Evolutionary conservation across 2,113 vertebrate species (phyloP).

Genomic region (Indicator indicator): DNA sequence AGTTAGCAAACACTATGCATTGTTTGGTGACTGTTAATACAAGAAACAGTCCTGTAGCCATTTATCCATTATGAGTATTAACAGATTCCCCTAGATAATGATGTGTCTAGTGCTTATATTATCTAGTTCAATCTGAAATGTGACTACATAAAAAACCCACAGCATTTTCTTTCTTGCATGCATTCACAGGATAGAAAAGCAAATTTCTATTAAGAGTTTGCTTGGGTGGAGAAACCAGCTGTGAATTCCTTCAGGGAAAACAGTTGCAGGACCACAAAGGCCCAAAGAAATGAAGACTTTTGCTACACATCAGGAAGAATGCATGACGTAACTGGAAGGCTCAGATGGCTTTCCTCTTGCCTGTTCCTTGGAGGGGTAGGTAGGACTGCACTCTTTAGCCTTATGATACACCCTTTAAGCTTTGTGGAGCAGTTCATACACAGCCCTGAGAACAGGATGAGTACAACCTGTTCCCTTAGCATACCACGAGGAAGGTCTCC

Average conservation of each 20-base stretch:
- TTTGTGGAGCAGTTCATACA: background rate
- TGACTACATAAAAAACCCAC: background rate
- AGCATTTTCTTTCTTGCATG: background rate
- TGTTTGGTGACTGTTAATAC: background rate
- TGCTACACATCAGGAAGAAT: background rate
- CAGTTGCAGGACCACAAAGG: background rate
- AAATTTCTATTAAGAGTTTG: background rate
- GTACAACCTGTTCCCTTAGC: background rate
- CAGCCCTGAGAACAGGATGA: background rate
- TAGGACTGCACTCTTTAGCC: background rate
- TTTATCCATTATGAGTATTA: background rate
- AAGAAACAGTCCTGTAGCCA: background rate
- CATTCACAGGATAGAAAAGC: background rate
- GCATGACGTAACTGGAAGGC: background rate
- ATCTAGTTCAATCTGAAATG: background rate
- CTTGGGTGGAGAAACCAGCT: background rate
- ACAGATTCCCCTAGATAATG: background rate
- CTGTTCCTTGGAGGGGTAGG: background rate
- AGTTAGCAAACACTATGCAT: background rate
- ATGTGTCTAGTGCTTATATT: background rate
- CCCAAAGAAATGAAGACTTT: background rate
- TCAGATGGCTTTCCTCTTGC: background rate
- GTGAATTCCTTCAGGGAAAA: background rate
- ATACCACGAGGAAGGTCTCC: accelerated
- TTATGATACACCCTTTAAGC: background rate